These are phyloP conservation scores for Apotomis capreana DNA, from an alignment of 2,888 invertebrate genomes.

Conservation along the genomic window DNA sequence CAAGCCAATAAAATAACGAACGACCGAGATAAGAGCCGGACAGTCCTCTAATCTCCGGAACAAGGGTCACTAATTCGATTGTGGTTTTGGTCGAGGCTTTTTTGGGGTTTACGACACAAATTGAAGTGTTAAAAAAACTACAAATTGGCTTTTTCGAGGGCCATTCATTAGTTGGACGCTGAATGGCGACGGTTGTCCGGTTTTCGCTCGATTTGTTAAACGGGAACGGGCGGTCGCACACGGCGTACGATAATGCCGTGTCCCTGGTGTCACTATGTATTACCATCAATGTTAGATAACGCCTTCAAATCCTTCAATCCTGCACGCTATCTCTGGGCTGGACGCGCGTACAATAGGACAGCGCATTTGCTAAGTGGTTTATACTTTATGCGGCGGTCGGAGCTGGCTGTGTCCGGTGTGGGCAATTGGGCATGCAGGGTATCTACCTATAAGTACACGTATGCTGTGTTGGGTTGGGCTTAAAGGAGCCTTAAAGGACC, in stretches of 20 bases:
- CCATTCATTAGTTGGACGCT: slow-evolving; percentile 80
- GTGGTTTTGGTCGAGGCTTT: slow-evolving; percentile 81
- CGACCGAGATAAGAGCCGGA: slow-evolving; percentile 82
- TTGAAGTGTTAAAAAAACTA: slow-evolving; percentile 83
- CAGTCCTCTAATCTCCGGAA: slow-evolving; percentile 83
- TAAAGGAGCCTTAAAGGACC: too few species aligned
- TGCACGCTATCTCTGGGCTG: slow-evolving; percentile 25
- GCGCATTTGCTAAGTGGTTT: slow-evolving; percentile 38
- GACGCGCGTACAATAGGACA: slow-evolving; percentile 33
- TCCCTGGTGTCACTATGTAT: slow-evolving; percentile 14
- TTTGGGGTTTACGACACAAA: slow-evolving; percentile 82
- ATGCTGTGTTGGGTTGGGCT: not conserved
- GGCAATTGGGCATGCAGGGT: not conserved
- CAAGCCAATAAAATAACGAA: slow-evolving; percentile 84
- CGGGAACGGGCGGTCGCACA: slow-evolving; percentile 72
- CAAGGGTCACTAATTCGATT: slow-evolving; percentile 84
- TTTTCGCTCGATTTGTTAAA: slow-evolving; percentile 83
- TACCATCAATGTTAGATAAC: slow-evolving; percentile 31
- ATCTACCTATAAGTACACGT: not conserved
- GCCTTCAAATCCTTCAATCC: slow-evolving; percentile 22
- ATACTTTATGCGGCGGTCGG: slow-evolving; percentile 27
- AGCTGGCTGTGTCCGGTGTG: slow-evolving; percentile 1
- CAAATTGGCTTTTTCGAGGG: slow-evolving; percentile 80
- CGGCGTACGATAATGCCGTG: slow-evolving; percentile 46
- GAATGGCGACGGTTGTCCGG: slow-evolving; percentile 78